Evolutionary conservation across 2,797 vertebrate genomes (phyloP), one percentile per base, ranked within the genome.

Genomic region (Sebastes cheni): DNA sequence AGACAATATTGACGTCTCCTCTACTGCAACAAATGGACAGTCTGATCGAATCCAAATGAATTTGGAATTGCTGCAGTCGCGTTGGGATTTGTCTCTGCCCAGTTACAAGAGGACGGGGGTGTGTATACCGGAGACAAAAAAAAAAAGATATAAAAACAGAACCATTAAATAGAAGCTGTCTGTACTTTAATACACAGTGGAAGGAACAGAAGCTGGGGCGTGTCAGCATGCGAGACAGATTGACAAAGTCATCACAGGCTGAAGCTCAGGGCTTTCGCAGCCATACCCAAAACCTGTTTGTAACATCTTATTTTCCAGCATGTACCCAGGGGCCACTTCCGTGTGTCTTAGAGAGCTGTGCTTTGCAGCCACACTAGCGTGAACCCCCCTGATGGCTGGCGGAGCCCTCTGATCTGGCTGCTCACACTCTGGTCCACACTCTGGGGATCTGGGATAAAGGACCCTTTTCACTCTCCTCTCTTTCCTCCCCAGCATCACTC

Each of bases 361-460:
- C 83, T 89, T 87, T 83, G 87, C 82, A 86, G 85, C 77, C 84
- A 82, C 79, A 54, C 81, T 81, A 67, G 88, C 71, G 80, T 90
- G 89, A 92, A 89, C 81, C 84, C 87, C 89, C 89, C 79, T 76
- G 84, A 89, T 88, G 88, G 84, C 85, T 71, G 80, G 73, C 82
- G 87, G 85, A 92, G 88, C 88, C 92, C 89, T 91, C 89, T 90
- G 91, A 91, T 93, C 90, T 92, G 86, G 78, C 87, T 88, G 83
- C 89, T 91, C 88, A 86, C 86, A 89, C 91, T 91, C 86, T 69
- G 75, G 89, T 88, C 88, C 86, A 76, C 78, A 90, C 92, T 88
- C 89, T 72, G 32, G 92, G 91, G 91, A 91, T 79, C 46, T 10
- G 36, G 90, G 89, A 94, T 93, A 91, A 90, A 90, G 91, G 86